These are phyloP conservation scores for Drosophila leonis DNA, from an alignment of 2,888 invertebrate genomes.

Conservation along the genomic window DNA sequence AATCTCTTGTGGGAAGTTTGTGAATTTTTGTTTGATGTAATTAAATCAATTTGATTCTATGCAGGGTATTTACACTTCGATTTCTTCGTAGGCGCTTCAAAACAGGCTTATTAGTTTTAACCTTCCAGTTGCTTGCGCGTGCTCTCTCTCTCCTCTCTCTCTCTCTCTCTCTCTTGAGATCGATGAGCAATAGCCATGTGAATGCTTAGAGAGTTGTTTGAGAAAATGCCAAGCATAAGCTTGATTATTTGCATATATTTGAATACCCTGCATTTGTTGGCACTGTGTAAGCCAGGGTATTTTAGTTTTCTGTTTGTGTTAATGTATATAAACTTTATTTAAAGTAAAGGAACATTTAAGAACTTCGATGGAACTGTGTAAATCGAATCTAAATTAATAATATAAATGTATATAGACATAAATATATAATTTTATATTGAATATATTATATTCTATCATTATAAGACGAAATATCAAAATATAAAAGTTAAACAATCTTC, in stretches of 20 bases:
- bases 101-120: background rate
- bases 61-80: background rate
- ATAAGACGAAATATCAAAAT: too few species aligned
- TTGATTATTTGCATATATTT: background rate
- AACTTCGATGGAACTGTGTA: background rate
- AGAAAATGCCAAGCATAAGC: background rate
- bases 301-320: background rate
- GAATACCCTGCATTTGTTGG: background rate
- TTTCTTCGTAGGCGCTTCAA: background rate
- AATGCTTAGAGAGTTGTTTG: background rate
- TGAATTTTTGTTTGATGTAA: background rate
- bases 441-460: too few species aligned
- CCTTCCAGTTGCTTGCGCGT: background rate
- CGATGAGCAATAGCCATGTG: background rate
- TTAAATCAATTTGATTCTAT: background rate
- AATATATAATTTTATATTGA: too few species aligned
- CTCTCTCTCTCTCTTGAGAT: constrained; percentile 2
- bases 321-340: too few species aligned
- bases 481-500: too few species aligned
- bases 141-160: background rate
- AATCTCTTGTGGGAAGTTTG: too few species aligned
- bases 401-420: too few species aligned
- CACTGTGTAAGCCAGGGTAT: background rate
- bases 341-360: background rate
- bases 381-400: too few species aligned